Conservation (phyloP, 2,113 vertebrate genomes). For the pig (Sus scrofa) region DNA sequence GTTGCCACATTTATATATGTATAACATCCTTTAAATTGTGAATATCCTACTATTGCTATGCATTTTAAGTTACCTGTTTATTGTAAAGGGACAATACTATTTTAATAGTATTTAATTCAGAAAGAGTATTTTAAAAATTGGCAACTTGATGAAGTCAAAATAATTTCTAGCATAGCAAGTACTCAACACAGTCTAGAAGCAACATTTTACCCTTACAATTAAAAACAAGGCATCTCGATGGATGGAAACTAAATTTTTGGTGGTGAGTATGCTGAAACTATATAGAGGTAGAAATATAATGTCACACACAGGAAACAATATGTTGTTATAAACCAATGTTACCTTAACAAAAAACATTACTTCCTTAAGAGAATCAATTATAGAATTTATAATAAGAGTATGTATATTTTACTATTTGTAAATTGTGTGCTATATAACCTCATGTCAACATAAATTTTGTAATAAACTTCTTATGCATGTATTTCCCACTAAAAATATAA, state of each 20-base stretch:
- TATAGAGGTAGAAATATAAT: not conserved
- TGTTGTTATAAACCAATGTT: not conserved
- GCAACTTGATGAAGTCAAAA: not conserved
- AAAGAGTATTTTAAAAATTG: not conserved
- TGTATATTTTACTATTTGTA: not conserved
- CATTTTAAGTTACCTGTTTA: not conserved
- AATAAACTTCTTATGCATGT: not conserved
- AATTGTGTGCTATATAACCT: not conserved
- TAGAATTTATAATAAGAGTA: not conserved
- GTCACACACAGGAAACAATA: not conserved
- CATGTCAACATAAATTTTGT: not conserved
- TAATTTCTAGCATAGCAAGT: not conserved
- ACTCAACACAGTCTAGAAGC: not conserved
- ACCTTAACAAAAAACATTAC: not conserved
- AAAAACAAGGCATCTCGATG: not conserved
- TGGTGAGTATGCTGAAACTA: not conserved
- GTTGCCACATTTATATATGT: not conserved
- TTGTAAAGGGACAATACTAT: too few species aligned
- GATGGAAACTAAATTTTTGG: not conserved
- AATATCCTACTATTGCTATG: not conserved
- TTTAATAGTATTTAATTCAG: slow-evolving; percentile 16
- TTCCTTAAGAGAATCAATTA: not conserved
- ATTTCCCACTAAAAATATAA: not conserved
- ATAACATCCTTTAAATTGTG: slow-evolving; percentile 5
- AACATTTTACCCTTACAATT: not conserved